phyloP scores from a whole-genome alignment of 2,113 vertebrate species.

The Ageneiosus marmoratus region DNA sequence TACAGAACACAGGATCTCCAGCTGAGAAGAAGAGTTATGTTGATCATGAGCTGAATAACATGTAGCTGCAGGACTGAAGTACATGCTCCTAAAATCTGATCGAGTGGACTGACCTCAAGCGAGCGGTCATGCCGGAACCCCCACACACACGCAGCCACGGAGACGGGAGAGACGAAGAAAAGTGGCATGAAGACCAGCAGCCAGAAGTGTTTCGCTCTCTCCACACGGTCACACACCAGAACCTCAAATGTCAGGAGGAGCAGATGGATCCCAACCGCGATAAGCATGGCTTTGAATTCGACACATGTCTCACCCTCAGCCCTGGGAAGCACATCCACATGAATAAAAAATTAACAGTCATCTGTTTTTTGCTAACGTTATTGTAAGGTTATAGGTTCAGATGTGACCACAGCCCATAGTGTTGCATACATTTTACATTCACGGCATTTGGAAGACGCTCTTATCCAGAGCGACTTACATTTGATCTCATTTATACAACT shows the following conservation, averaged over 20 bases:
- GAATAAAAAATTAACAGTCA: not conserved
- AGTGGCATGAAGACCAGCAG: constrained; percentile 97
- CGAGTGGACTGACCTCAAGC: constrained; percentile 80
- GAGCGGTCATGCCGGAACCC: constrained; percentile 96
- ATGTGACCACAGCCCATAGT: constrained; percentile 23
- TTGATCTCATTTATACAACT: too few species aligned
- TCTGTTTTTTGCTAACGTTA: not conserved
- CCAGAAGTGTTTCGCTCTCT: constrained; percentile 89
- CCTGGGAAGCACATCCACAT: constrained; percentile 63
- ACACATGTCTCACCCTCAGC: constrained; percentile 97
- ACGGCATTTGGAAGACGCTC: too few species aligned
- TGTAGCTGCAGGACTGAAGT: not conserved
- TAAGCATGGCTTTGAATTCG: constrained; percentile 98
- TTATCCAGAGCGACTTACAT: too few species aligned
- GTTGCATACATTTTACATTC: too few species aligned
- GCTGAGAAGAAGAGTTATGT: constrained; percentile 70
- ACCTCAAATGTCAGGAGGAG: constrained; percentile 96
- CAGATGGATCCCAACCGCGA: constrained; percentile 94
- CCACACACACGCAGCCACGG: constrained; percentile 97
- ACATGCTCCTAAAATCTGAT: not conserved
- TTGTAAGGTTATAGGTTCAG: not conserved
- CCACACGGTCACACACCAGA: constrained; percentile 91
- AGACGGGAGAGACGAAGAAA: constrained; percentile 96
- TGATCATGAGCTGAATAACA: not conserved
- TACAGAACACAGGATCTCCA: constrained; percentile 97